Percentiles rank a stretch among this genome's conserved stretches.
Conservation (phyloP, 1,140 invertebrate species). For the Lordiphosa mommai region DNA sequence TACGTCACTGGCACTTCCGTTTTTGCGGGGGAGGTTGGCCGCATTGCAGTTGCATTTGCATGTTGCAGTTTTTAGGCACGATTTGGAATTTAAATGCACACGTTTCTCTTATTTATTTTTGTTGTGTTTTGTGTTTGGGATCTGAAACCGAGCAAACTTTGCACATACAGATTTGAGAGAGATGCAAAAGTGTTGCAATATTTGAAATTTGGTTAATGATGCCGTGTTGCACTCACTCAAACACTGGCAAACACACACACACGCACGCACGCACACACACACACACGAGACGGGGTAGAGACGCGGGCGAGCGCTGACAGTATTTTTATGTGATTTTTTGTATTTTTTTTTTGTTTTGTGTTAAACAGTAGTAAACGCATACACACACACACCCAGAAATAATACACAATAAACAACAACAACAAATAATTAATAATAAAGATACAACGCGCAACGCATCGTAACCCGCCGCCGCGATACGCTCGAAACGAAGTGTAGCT, state of each 20-base stretch:
- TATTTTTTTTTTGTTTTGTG: not conserved
- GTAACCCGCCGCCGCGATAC: conserved; percentile 78
- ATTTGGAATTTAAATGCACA: conserved; percentile 74
- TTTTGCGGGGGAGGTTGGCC: conserved; percentile 23
- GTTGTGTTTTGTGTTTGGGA: conserved; percentile 24
- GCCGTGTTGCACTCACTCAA: conserved; percentile 13
- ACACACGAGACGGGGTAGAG: conserved; percentile 5
- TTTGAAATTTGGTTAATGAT: conserved; percentile 21
- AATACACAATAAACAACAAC: conserved; percentile 62
- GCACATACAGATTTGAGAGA: not conserved
- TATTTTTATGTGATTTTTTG: not conserved
- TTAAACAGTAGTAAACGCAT: conserved; percentile 22
- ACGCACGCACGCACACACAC: conserved; percentile 27
- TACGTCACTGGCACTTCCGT: conserved; percentile 76
- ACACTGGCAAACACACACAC: conserved; percentile 17
- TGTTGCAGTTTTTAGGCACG: conserved; percentile 46
- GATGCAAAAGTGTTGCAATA: conserved; percentile 51
- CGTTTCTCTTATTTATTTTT: conserved; percentile 28
- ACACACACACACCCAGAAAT: conserved; percentile 10
- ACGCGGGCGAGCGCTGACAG: not conserved
- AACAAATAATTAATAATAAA: conserved; percentile 78
- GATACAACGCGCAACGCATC: conserved; percentile 78
- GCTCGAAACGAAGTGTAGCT: conserved; percentile 79
- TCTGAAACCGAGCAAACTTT: conserved; percentile 49
- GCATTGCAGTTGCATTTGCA: conserved; percentile 45